Evolutionary conservation across 2,113 vertebrate species (phyloP).

Genomic region (Dasyprocta punctata): DNA sequence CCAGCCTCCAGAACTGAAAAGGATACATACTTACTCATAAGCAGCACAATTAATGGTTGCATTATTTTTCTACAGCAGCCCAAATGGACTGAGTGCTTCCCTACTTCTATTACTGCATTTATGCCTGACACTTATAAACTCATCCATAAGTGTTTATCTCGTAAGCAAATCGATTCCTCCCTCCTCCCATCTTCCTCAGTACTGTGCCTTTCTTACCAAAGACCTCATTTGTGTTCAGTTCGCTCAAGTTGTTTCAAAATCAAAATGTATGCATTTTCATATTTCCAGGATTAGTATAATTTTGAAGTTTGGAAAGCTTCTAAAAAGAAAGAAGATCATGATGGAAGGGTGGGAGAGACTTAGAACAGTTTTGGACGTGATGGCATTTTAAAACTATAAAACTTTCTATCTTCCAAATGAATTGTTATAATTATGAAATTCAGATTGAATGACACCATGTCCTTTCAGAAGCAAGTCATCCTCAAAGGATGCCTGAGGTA

Average conservation of each 20-base stretch:
- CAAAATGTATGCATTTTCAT: not conserved
- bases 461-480: conserved; percentile 36
- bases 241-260: not conserved
- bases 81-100: not conserved
- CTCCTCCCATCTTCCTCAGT: not conserved
- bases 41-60: no score
- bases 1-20: not conserved
- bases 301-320: not conserved
- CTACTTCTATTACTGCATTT: not conserved
- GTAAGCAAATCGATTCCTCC: not conserved
- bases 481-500: conserved; percentile 45
- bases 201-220: not conserved
- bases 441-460: conserved; percentile 31
- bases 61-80: not conserved
- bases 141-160: not conserved
- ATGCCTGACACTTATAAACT: not conserved
- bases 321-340: not conserved
- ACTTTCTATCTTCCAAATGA: conserved; percentile 58
- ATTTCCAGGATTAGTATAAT: not conserved
- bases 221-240: not conserved
- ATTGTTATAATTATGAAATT: conserved; percentile 63
- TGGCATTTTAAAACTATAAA: not conserved
- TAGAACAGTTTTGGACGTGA: not conserved
- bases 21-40: not conserved
- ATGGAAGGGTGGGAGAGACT: not conserved